Percentiles rank a stretch among this genome's conserved stretches.
Evolutionary conservation across 2,113 vertebrate genomes (phyloP).

Genomic region (Mobula birostris): DNA sequence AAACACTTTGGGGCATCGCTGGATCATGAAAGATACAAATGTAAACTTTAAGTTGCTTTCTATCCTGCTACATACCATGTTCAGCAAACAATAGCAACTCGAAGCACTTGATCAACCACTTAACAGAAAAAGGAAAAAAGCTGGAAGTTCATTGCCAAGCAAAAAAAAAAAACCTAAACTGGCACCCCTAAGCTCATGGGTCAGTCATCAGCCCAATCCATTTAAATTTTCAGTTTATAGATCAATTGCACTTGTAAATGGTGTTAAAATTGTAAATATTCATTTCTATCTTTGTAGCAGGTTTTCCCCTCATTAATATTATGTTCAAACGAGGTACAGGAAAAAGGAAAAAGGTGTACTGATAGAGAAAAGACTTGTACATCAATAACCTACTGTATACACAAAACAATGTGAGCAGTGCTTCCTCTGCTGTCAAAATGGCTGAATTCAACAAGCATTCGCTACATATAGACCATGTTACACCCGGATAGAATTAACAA

Average conservation of each 20-base stretch:
- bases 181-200: not conserved
- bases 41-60: not conserved
- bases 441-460: no score
- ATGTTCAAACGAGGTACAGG: not conserved
- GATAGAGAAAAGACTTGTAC: no score
- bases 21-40: no score
- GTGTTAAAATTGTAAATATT: not conserved
- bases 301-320: no score
- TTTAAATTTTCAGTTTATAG: not conserved
- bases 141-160: not conserved
- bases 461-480: no score
- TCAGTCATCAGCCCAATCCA: not conserved
- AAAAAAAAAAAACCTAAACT: not conserved
- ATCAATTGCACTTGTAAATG: not conserved
- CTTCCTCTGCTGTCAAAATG: no score
- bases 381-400: not conserved
- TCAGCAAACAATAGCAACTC: not conserved
- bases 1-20: no score
- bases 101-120: not conserved
- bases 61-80: not conserved
- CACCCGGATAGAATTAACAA: no score
- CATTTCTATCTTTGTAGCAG: not conserved
- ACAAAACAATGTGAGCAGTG: no score
- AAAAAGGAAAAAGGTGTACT: not conserved
- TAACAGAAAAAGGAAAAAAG: no score